A percentile compares a stretch with the other conserved stretches of the same genome.
Conservation (phyloP, 1,140 invertebrate genomes). For the Macrobrachium nipponense region DNA sequence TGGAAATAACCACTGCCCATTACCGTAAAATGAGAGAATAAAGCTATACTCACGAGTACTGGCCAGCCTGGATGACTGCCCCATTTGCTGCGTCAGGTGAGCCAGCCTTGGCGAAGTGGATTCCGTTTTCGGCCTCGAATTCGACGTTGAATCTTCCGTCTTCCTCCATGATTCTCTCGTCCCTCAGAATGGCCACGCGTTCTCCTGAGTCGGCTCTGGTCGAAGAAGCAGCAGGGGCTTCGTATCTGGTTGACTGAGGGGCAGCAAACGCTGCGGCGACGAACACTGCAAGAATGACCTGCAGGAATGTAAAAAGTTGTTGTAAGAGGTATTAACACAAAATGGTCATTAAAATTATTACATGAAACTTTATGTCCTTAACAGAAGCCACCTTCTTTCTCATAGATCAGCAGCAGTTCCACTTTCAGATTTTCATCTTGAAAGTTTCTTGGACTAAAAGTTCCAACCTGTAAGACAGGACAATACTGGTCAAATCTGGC, state of each 20-base stretch:
- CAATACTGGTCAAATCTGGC: no score
- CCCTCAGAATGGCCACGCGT: slow-evolving; percentile 11
- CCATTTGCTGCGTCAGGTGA: slow-evolving; percentile 4
- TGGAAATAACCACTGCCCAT: no score
- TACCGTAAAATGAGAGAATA: no score
- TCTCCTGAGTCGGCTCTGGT: slow-evolving; percentile 12
- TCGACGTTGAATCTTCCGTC: slow-evolving; percentile 22
- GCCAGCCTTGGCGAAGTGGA: neutral
- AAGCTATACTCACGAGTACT: slow-evolving; percentile 26
- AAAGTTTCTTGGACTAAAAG: no score
- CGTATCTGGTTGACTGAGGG: slow-evolving; percentile 12
- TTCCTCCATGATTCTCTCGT: slow-evolving; percentile 26
- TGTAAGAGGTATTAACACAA: no score
- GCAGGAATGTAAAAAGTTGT: no score
- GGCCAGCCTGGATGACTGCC: slow-evolving; percentile 9
- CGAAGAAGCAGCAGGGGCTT: neutral
- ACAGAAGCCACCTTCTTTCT: no score
- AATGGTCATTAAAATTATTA: no score
- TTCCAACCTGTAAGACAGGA: no score
- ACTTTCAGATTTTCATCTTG: no score
- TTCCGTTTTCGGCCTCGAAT: slow-evolving; percentile 19
- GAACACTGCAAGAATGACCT: slow-evolving; percentile 3
- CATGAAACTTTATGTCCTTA: no score
- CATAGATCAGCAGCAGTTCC: no score
- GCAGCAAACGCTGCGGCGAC: neutral